Base-by-base conservation (phyloP, 2,888 invertebrate genomes). In the Clusia tigrina region DNA sequence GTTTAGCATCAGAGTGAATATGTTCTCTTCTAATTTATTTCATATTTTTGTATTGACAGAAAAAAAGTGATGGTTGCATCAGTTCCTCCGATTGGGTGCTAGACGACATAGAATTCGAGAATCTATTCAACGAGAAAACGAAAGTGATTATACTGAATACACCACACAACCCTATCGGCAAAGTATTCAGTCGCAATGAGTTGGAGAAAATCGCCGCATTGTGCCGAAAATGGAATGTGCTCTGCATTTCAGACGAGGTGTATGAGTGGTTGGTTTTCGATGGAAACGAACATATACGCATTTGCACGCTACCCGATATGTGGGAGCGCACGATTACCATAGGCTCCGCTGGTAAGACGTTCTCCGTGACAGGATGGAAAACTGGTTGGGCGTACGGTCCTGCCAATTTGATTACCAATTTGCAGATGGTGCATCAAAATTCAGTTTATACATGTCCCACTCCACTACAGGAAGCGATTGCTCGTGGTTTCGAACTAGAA, bases 281-380 rank as follows among this genome's bases (percentile, higher is more conserved):
- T 76, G 91, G 92, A 0, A 86, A 89, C 25, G 86, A 93, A 74
- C 95, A 98, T 83, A 89, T 97, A 64, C 88, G 97, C 80, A 98
- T 98, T 64, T 96, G 97, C 93, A 91, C 95, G 0, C 82, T 99
- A 6, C 98, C 98, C 0, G 96, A 86, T 17, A 99, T 99, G 98
- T 99, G 96, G 93, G 96, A 99, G 69, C 88, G 98, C 23, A 98
- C 98, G 0, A 90, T 99, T 37, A 98, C 98, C 0, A 90, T 99
- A 67, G 97, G 98, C 0, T 98, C 97, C 22, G 98, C 97, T 0
- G 98, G 98, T 0, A 99, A 98, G 87, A 95, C 96, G 1, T 98
- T 98, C 86, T 96, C 96, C 59, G 95, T 96, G 15, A 99, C 98
- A 1, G 98, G 98, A 2, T 96, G 96, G 96, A 97, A 93, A 87